Evolutionary conservation across 2,888 invertebrate genomes (phyloP).

Genomic region (Plemyria rubiginata): DNA sequence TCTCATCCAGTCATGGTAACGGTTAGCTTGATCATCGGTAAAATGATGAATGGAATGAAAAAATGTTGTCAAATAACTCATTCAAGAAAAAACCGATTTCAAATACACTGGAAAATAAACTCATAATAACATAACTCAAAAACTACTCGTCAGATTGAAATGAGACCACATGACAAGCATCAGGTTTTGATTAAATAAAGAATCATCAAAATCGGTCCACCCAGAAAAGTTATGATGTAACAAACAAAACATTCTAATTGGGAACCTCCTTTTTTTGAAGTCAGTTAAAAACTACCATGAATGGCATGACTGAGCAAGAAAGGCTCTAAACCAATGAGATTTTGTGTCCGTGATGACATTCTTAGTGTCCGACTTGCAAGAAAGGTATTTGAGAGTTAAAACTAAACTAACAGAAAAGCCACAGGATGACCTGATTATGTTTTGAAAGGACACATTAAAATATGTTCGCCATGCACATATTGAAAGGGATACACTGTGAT

Average conservation of each 20-base stretch:
- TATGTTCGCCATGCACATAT: conserved; percentile 66
- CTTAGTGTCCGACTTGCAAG: conserved; percentile 40
- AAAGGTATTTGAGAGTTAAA: conserved; percentile 48
- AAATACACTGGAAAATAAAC: no score
- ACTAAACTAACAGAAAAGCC: conserved; percentile 68
- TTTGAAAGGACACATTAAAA: conserved; percentile 56
- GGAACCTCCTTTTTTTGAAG: no score
- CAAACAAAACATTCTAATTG: no score
- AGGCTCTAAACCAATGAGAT: conserved; percentile 41
- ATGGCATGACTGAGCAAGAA: conserved; percentile 8
- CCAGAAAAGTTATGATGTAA: no score
- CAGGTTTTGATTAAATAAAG: no score
- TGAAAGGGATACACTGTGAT: conserved; percentile 54
- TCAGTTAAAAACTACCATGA: background rate
- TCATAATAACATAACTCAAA: no score
- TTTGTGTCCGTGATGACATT: conserved; percentile 46
- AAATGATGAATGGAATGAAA: background rate
- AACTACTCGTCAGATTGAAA: no score
- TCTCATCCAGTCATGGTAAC: conserved; percentile 5
- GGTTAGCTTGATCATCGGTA: background rate
- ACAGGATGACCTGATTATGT: conserved; percentile 59
- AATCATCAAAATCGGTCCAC: no score
- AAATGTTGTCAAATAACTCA: no score
- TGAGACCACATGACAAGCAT: no score
- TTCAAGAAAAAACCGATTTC: no score